These are phyloP conservation scores for Heliothis peltigera DNA, from an alignment of 2,888 invertebrate species.

Conservation along the genomic window DNA sequence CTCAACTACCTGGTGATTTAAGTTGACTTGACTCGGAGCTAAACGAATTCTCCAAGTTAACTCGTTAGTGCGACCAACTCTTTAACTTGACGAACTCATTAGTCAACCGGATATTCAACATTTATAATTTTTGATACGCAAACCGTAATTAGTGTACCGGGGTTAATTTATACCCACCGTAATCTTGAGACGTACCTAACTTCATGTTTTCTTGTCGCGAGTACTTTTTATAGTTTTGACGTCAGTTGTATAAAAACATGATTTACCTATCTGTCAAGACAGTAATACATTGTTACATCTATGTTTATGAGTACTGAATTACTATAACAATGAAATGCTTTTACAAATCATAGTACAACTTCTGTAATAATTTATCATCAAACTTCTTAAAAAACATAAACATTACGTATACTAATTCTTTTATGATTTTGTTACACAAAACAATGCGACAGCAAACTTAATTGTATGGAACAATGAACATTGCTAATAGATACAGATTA, in stretches of 20 bases:
- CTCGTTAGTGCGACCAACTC: slow-evolving; percentile 57
- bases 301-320: neutral
- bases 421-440: no score
- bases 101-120: slow-evolving; percentile 22
- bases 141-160: slow-evolving; percentile 2
- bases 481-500: no score
- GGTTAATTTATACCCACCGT: neutral
- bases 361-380: no score
- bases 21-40: slow-evolving; percentile 35
- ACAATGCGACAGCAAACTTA: neutral
- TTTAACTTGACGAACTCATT: slow-evolving; percentile 45
- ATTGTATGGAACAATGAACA: neutral
- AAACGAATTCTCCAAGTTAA: slow-evolving; percentile 53
- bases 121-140: slow-evolving; percentile 8
- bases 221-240: neutral
- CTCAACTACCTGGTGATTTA: slow-evolving; percentile 36
- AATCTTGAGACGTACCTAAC: no score
- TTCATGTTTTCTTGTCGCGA: neutral
- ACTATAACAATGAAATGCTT: neutral
- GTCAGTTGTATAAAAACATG: neutral
- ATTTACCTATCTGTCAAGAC: neutral
- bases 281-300: no score
- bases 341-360: no score
- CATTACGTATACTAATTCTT: no score
- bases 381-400: no score